Base-by-base conservation (phyloP, 2,797 vertebrate species). In the Karalla daura region DNA sequence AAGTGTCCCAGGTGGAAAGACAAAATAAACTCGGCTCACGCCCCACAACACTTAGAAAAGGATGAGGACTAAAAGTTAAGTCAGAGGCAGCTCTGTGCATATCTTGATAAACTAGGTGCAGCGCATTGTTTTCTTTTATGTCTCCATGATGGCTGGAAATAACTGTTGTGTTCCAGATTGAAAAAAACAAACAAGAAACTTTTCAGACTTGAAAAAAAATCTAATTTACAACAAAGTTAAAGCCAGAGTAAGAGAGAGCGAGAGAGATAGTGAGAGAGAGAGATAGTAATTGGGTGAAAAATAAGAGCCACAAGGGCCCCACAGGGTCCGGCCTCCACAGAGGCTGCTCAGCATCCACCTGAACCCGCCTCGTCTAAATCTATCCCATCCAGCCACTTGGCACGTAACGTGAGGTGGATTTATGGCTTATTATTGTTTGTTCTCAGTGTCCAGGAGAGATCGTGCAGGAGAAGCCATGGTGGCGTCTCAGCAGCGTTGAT, bases 351-450 rank as follows among this genome's bases (percentile, higher is more conserved):
- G 43, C 41, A 60, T 63, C 67, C 52, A 55, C 41, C 58, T 70
- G 50, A 61, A 46, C 35, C 13, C 3, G 3, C 30, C 52, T 77
- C 27, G 32, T 68, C 39, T 52, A 47, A 76, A 79, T 75, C 70
- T 74, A 60, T 74, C 58, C 52, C 51, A 58, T 73, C 58, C 4
- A 41, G 56, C 20, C 60, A 49, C 20, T 32, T 35, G 50, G 60
- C 64, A 67, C 2, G 32, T 28, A 64, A 71, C 44, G n/a, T 0
- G 23, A 58, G 36, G 76, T 56, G 59, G 74, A 79, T 81, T 74
- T 51, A 47, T 43, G 47, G 25, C 47, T 77, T 40, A 56, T 81
- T 70, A 59, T 74, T 82, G 85, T 86, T 88, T 81, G 69, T 65
- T 64, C 25, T 45, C 35, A 30, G 37, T 52, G 69, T 81, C 80